These are phyloP conservation scores for Coenonympha glycerion DNA, from an alignment of 2,888 invertebrate species.

Conservation along the genomic window DNA sequence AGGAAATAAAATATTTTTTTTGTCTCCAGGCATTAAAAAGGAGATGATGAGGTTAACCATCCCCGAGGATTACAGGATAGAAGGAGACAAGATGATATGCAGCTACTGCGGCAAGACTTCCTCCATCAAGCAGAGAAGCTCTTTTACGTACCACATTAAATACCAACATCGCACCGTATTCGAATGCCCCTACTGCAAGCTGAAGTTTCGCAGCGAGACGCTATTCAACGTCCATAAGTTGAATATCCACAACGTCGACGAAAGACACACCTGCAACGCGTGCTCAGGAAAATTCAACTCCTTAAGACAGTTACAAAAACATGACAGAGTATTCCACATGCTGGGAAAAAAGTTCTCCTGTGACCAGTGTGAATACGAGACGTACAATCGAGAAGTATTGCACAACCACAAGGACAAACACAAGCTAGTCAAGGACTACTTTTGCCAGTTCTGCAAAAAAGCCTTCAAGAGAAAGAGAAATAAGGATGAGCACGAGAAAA, in stretches of 20 bases:
- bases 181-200: not conserved
- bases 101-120: not conserved
- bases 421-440: conserved; percentile 54
- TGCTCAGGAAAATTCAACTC: conserved; percentile 53
- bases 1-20: not conserved
- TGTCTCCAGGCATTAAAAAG: too few relatives aligned
- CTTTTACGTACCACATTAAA: not conserved
- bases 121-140: not conserved
- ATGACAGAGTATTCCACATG: conserved; percentile 58
- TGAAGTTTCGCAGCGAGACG: not conserved
- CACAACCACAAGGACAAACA: conserved; percentile 60
- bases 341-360: conserved; percentile 53
- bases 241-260: conserved; percentile 49
- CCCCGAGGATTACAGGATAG: not conserved
- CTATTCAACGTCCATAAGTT: conserved; percentile 28
- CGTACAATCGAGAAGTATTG: conserved; percentile 45
- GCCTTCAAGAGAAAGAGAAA: too few relatives aligned
- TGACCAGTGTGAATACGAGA: conserved; percentile 52
- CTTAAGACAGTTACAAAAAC: conserved; percentile 43
- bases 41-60: too few relatives aligned
- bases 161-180: too few relatives aligned
- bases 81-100: not conserved
- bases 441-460: conserved; percentile 59
- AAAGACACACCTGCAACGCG: conserved; percentile 54
- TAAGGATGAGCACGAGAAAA: conserved; percentile 58